Evolutionary conservation across 1,140 invertebrate species (phyloP).

Genomic region (Drosophila burlai): DNA sequence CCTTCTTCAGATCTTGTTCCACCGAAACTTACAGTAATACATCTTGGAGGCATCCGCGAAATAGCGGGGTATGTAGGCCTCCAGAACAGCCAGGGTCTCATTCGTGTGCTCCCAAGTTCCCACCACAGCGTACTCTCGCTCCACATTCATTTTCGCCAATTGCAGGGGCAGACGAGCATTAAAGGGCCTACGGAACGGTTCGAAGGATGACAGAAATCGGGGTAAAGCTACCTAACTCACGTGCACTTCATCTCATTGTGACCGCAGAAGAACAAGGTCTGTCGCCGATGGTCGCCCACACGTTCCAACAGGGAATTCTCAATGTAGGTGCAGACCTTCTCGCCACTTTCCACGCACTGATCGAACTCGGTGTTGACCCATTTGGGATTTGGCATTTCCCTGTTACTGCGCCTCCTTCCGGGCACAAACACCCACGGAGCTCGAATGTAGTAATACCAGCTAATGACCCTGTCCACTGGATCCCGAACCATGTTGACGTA

Average conservation of each 20-base stretch:
- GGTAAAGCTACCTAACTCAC: constrained; percentile 60
- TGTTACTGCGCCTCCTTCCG: constrained; percentile 87
- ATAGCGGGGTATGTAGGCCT: constrained; percentile 93
- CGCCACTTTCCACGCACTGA: constrained; percentile 92
- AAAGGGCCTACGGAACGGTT: constrained; percentile 89
- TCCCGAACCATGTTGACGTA: constrained; percentile 95
- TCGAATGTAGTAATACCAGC: constrained; percentile 93
- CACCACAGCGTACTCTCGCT: constrained; percentile 94
- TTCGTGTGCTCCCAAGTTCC: constrained; percentile 95
- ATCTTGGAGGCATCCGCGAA: constrained; percentile 91
- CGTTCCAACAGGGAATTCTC: constrained; percentile 93
- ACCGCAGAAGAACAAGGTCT: constrained; percentile 94
- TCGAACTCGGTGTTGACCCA: constrained; percentile 93
- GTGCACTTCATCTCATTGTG: constrained; percentile 87
- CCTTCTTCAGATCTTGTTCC: too few species aligned
- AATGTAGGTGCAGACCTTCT: constrained; percentile 92
- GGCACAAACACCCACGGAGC: constrained; percentile 90
- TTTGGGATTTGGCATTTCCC: constrained; percentile 92
- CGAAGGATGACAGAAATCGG: neutral
- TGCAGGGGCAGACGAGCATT: constrained; percentile 92
- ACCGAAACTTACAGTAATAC: constrained; percentile 90
- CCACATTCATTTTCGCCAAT: constrained; percentile 92
- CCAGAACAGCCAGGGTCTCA: constrained; percentile 92
- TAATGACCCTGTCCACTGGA: constrained; percentile 95
- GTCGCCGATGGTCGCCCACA: constrained; percentile 91